phyloP scores from a whole-genome alignment of 2,888 invertebrate genomes.

The Lepidonotus clava region DNA sequence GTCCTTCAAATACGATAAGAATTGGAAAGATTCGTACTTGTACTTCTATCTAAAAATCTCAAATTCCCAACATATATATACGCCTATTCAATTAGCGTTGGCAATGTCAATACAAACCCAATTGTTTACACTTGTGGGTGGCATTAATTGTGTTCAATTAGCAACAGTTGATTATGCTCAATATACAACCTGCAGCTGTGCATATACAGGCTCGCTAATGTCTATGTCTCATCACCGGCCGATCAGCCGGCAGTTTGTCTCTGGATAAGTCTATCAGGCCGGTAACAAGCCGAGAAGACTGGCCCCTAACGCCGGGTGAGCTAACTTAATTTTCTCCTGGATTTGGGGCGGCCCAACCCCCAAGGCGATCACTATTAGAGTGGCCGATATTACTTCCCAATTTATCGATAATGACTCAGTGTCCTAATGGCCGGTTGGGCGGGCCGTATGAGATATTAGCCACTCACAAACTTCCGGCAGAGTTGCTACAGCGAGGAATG shows the following conservation, averaged over 20 bases:
- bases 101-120: constrained; percentile 23
- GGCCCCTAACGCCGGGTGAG: constrained; percentile 29
- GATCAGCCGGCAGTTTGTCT: not conserved
- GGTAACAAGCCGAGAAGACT: constrained; percentile 1
- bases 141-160: constrained; percentile 40
- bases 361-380: constrained; percentile 48
- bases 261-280: constrained; percentile 37
- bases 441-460: constrained; percentile 42
- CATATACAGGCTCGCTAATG: constrained; percentile 6
- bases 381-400: constrained; percentile 51
- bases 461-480: constrained; percentile 50
- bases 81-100: not conserved
- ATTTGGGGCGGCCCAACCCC: not conserved
- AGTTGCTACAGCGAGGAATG: not conserved
- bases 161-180: not conserved
- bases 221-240: constrained; percentile 15
- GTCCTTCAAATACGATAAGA: no score
- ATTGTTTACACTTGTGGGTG: constrained; percentile 31
- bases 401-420: constrained; percentile 48
- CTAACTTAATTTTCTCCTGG: constrained; percentile 34
- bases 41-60: no score
- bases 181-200: constrained; percentile 38
- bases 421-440: constrained; percentile 26
- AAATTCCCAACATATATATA: no score
- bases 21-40: no score